Base-by-base conservation (phyloP, 2,113 vertebrate genomes). In the Lamprologus lemairii region DNA sequence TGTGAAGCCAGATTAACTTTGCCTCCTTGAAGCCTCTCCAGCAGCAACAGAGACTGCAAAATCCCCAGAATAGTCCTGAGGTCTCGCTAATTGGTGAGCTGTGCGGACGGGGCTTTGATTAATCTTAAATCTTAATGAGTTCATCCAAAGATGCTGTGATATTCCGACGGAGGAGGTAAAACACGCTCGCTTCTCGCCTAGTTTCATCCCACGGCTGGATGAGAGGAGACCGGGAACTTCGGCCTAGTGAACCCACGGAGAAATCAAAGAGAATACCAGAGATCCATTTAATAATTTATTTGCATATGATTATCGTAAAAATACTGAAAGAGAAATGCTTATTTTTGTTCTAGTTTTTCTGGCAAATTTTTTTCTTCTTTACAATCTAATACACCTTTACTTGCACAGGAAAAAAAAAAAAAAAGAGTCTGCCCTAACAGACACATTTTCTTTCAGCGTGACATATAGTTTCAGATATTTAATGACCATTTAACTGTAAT, bases 251-350 rank as follows among this genome's bases (percentile, higher is more conserved):
- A 95, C 93, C 87, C 92, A 12, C 47, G 1, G 81, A 90, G 85
- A 90, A 95, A 95, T 95, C 94, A 96, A 95, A 95, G 93, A 93
- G 95, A 95, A 94, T 95, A 90, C 92, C 90, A 94, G 71, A 96
- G 83, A 90, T 90, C 93, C 37, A 55, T 95, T 95, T 95, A 95
- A 96, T 96, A 94, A 96, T 96, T 96, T 95, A 96, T 96, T 96
- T 95, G 95, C 95, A 96, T 95, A 95, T 96, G 94, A 95, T 96
- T 95, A 96, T 95, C 92, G 93, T 95, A 96, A 96, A 96, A 96
- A 96, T 96, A 95, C 93, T 92, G 93, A 96, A 95, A 94, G 94
- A 96, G 93, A 94, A 95, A 95, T 93, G 94, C 91, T 86, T 94
- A 92, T 94, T 95, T 95, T 94, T 90, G 87, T 93, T 91, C 84